Evolutionary conservation across 2,888 invertebrate species (phyloP), one percentile per base, ranked within the genome.

Genomic region (Odontocerum albicorne): DNA sequence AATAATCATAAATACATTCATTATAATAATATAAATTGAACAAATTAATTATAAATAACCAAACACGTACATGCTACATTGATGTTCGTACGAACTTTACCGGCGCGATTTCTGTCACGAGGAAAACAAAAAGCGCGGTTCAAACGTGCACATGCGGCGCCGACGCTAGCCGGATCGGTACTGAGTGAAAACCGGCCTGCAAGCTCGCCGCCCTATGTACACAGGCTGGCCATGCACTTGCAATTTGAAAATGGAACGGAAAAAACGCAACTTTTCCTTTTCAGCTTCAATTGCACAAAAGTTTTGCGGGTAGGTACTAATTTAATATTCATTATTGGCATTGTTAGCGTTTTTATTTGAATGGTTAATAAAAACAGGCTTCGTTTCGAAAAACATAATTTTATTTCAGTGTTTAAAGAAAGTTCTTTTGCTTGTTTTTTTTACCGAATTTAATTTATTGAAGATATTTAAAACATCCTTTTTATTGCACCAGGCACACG

Each of bases 91-190:
- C 12, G 13, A 15, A 35, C 12, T 13, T 8, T 16, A 15, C 42
- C 22, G 27, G 13, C 33, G 44, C 32, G 17, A 44, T 12, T n/a
- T 17, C 10, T 6, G 20, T 10, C 39, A 22, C 50, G 50, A 42
- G 50, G 50, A 33, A 43, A 43, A 43, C 7, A 20, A 16, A 7
- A 40, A 21, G n/a, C 21, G 13, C 50, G 15, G 38, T 39, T 16
- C 45, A 7, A n/a, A 39, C 8, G 6, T 17, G 22, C 13, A 53
- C 57, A 40, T 42, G 49, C 40, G 49, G 31, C 52, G 40, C 47
- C 53, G 42, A 43, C 44, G 52, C 57, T 38, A 36, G 52, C 44
- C 53, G 43, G 52, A 47, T 36, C 27, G 49, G 31, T 57, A 57
- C 57, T 57, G 57, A 40, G 33, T 40, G 3, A 10, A 4, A 12